A percentile compares a stretch with the other conserved stretches of the same genome.
phyloP scores from a whole-genome alignment of 2,888 invertebrate genomes.

The Melinopterus prodromus region DNA sequence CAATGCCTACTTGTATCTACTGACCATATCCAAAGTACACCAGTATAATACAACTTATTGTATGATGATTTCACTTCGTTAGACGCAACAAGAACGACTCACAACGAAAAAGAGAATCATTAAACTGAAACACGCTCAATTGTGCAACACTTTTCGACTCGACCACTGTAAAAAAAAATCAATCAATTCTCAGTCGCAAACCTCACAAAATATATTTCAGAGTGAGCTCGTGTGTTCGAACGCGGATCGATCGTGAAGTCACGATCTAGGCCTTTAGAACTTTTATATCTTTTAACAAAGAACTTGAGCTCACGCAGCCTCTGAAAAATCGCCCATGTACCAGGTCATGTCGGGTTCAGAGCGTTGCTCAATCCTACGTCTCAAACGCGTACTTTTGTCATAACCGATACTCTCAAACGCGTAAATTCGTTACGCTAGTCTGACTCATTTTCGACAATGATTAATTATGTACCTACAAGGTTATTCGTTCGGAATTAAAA shows the following conservation, averaged over 20 bases:
- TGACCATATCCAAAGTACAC: background rate
- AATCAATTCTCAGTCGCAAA: background rate
- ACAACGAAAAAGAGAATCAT: background rate
- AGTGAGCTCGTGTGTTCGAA: background rate
- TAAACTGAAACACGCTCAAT: background rate
- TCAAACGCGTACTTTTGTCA: background rate
- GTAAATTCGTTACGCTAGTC: background rate
- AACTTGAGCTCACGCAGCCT: background rate
- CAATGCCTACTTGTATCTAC: background rate
- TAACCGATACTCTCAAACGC: background rate
- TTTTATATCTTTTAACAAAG: slow-evolving; percentile 35
- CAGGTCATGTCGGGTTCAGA: background rate
- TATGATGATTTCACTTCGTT: background rate
- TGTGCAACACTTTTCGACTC: background rate
- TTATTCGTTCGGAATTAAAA: background rate
- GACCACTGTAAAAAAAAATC: background rate
- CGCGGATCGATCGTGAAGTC: slow-evolving; percentile 21
- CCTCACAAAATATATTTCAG: background rate
- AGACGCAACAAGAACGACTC: background rate
- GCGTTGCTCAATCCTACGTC: background rate
- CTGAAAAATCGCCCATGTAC: background rate
- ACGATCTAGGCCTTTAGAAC: slow-evolving; percentile 37
- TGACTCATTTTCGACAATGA: background rate
- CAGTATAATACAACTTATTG: background rate
- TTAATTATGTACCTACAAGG: background rate